Conservation (phyloP, 2,888 invertebrate genomes). For the Coecobrya sp. region DNA sequence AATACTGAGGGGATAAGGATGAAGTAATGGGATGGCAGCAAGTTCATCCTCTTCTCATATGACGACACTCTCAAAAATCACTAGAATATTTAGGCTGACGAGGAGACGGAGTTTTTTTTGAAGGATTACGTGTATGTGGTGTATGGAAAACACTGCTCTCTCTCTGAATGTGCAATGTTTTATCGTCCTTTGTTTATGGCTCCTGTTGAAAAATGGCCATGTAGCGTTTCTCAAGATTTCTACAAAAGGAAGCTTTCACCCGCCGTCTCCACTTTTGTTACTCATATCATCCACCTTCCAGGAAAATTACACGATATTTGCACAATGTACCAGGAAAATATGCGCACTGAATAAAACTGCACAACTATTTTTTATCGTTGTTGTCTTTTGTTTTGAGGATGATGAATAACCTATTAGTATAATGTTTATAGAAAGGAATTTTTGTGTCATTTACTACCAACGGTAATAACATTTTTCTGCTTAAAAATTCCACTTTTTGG, state of each 20-base stretch:
- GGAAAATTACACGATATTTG: constrained; percentile 12
- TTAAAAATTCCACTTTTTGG: constrained; percentile 24
- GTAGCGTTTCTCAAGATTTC: background rate
- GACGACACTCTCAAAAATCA: constrained; percentile 59
- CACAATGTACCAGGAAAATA: background rate
- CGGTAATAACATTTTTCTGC: constrained; percentile 52
- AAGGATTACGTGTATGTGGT: background rate
- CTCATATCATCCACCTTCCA: constrained; percentile 29
- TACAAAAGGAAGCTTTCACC: constrained; percentile 62
- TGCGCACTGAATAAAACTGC: background rate
- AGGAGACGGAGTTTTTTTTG: background rate
- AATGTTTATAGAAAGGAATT: constrained; percentile 6
- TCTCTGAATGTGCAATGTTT: constrained; percentile 4
- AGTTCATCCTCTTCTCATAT: constrained; percentile 74
- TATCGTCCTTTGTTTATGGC: constrained; percentile 7
- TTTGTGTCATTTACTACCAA: constrained; percentile 5
- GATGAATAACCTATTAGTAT: background rate
- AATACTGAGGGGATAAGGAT: constrained; percentile 79
- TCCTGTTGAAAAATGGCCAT: background rate
- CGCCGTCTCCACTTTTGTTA: constrained; percentile 58
- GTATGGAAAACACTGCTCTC: constrained; percentile 5
- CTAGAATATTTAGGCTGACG: background rate
- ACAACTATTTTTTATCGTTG: background rate
- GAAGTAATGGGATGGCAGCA: constrained; percentile 69
- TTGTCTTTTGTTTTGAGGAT: constrained; percentile 41